phyloP scores from a whole-genome alignment of 23 tunicate genomes.

The Aplidium turbinatum region DNA sequence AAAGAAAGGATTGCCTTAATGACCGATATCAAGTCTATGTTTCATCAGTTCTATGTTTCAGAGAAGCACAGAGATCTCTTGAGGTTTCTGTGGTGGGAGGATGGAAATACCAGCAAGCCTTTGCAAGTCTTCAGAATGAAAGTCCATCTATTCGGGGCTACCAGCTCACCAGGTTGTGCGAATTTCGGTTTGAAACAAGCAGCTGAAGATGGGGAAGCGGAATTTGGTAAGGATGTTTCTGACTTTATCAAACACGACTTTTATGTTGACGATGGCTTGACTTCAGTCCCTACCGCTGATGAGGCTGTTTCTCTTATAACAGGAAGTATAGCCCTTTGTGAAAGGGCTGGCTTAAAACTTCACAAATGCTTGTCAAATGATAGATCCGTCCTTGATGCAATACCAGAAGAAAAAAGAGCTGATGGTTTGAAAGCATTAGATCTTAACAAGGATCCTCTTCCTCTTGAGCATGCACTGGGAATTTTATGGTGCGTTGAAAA shows the following conservation, averaged over 20 bases:
- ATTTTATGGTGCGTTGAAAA: constrained; percentile 26
- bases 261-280: constrained; percentile 26
- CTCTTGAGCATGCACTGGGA: constrained; percentile 11
- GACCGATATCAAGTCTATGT: too few species aligned
- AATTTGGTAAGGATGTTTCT: constrained; percentile 9
- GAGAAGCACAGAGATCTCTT: constrained; percentile 4
- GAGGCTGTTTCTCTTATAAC: not conserved
- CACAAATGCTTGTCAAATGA: too few species aligned
- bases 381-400: too few species aligned
- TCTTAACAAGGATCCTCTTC: constrained; percentile 12
- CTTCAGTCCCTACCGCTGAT: not conserved
- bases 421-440: constrained; percentile 10
- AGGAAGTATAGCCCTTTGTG: too few species aligned
- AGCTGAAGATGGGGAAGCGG: constrained; percentile 16
- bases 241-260: not conserved
- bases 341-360: too few species aligned
- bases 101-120: not conserved
- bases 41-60: not conserved
- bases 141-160: constrained; percentile 4
- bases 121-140: constrained; percentile 5
- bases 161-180: constrained; percentile 20
- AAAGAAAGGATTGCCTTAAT: too few species aligned
- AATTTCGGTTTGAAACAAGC: constrained; percentile 24
- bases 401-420: too few species aligned
- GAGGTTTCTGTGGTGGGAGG: constrained; percentile 19